Conservation (phyloP, 2,797 vertebrate genomes). For the Alcedo atthis region DNA sequence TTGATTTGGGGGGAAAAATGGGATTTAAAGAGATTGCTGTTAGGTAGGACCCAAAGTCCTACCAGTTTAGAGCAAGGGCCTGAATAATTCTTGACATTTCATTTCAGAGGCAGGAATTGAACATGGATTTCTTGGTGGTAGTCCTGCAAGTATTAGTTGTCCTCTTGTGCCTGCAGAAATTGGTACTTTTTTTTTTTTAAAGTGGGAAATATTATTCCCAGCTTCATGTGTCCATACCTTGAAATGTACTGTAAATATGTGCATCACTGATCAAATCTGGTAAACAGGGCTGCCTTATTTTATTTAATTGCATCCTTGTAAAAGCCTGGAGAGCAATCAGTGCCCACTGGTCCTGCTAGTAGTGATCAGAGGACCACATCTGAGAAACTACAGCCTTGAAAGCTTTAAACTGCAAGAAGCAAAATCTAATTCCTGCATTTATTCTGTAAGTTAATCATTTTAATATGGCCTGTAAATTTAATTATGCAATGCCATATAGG, state of each 20-base stretch:
- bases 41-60: neutral
- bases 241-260: neutral
- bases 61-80: neutral
- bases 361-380: neutral
- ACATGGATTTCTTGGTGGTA: neutral
- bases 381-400: neutral
- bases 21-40: neutral
- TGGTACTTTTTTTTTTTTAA: neutral
- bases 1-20: neutral
- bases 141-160: neutral
- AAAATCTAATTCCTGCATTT: neutral
- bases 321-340: neutral
- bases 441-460: constrained; percentile 10
- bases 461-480: neutral
- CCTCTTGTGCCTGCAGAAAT: neutral
- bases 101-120: neutral
- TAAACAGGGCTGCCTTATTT: neutral
- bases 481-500: neutral
- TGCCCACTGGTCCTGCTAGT: neutral
- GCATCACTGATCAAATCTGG: neutral
- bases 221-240: neutral
- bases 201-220: neutral
- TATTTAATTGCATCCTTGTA: neutral
- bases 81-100: neutral
- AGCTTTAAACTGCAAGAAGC: neutral